Conservation (phyloP, 2,888 invertebrate genomes). For the Netelia inedita region DNA sequence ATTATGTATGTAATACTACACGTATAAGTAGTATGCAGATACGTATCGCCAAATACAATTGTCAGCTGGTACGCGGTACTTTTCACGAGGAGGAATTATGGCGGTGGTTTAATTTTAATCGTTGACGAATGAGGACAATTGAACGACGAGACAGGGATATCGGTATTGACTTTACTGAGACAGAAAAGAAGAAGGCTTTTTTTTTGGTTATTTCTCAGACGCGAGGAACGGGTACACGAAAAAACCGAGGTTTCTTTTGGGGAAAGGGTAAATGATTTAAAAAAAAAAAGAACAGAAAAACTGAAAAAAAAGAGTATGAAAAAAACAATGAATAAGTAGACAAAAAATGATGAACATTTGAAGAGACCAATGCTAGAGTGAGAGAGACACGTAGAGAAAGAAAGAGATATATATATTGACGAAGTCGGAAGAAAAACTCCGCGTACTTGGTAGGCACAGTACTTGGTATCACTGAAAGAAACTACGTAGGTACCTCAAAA, state of each 20-base stretch:
- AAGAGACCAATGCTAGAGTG: conserved; percentile 63
- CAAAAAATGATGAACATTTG: conserved; percentile 53
- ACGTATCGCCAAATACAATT: conserved; percentile 84
- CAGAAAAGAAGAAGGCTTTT: not conserved
- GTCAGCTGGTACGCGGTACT: conserved; percentile 76
- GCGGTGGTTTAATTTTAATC: conserved; percentile 49
- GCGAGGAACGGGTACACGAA: conserved; percentile 20
- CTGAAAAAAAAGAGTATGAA: conserved; percentile 39
- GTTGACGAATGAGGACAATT: conserved; percentile 31
- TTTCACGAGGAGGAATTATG: conserved; percentile 67
- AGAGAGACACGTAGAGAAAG: conserved; percentile 4
- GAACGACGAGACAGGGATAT: conserved; percentile 7
- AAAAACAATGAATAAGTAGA: conserved; percentile 51
- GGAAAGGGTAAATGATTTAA: conserved; percentile 6
- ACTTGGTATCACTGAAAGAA: conserved; percentile 83
- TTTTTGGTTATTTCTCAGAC: conserved; percentile 33
- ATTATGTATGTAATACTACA: conserved; percentile 80
- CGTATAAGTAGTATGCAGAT: conserved; percentile 82
- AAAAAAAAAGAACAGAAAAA: conserved; percentile 23
- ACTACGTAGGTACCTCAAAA: conserved; percentile 85
- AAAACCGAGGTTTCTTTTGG: not conserved
- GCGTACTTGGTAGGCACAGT: conserved; percentile 80
- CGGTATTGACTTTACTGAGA: conserved; percentile 19
- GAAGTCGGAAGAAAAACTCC: conserved; percentile 66
- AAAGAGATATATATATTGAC: conserved; percentile 50